Percentiles rank a stretch among this genome's conserved stretches.
Conservation (phyloP, 1,140 invertebrate species). For the Metaphire vulgaris region DNA sequence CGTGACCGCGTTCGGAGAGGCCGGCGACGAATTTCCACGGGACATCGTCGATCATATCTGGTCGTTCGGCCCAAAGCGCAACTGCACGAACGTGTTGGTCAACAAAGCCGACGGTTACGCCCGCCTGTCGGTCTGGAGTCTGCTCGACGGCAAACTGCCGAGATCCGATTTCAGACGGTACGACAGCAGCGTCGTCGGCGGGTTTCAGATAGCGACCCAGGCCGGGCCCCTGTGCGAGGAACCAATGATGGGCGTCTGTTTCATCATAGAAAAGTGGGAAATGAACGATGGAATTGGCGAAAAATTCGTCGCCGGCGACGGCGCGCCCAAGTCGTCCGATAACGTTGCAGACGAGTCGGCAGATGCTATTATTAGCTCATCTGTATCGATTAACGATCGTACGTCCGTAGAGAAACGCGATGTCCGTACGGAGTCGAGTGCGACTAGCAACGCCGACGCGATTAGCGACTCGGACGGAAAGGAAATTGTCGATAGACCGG, state of each 20-base stretch:
- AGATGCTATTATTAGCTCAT: no score
- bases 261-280: slow-evolving; percentile 23
- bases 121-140: slow-evolving; percentile 51
- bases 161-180: slow-evolving; percentile 33
- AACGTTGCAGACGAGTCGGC: slow-evolving; percentile 25
- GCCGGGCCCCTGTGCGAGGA: slow-evolving; percentile 90
- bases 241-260: slow-evolving; percentile 78
- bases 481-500: background rate
- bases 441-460: background rate
- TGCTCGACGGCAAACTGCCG: slow-evolving; percentile 28
- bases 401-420: background rate
- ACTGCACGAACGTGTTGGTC: slow-evolving; percentile 79
- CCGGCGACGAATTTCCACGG: slow-evolving; percentile 56
- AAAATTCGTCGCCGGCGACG: background rate
- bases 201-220: slow-evolving; percentile 84
- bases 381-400: no score
- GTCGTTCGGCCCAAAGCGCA: slow-evolving; percentile 81
- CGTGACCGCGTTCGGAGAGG: slow-evolving; percentile 58
- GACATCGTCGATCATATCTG: slow-evolving; percentile 69
- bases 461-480: background rate
- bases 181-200: slow-evolving; percentile 67
- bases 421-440: background rate
- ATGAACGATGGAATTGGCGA: background rate
- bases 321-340: slow-evolving; percentile 33
- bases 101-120: slow-evolving; percentile 60